A percentile compares a stretch with the other conserved stretches of the same genome.
phyloP scores from a whole-genome alignment of 1,140 invertebrate genomes.

The Laupala kohalensis region DNA sequence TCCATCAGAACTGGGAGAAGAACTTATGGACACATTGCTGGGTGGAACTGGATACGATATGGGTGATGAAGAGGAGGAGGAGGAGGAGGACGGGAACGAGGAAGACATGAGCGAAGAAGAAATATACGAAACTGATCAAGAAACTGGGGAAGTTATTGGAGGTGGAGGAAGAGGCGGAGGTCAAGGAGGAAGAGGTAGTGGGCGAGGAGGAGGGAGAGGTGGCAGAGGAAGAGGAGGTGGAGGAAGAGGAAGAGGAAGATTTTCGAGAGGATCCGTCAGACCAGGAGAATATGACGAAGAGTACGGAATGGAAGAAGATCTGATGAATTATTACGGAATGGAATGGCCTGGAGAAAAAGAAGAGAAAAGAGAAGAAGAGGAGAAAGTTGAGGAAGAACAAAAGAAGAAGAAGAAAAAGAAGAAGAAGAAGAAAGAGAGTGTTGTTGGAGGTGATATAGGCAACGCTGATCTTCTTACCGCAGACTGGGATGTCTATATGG shows the following conservation, averaged over 20 bases:
- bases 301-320: background rate
- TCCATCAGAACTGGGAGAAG: background rate
- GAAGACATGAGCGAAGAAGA: background rate
- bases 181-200: background rate
- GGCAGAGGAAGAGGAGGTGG: background rate
- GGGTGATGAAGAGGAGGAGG: background rate
- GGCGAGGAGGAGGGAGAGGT: background rate
- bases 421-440: constrained; percentile 17
- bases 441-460: background rate
- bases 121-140: background rate
- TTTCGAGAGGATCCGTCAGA: background rate
- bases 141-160: background rate
- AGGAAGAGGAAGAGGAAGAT: background rate
- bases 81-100: background rate
- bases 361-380: background rate
- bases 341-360: background rate
- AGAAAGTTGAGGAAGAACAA: background rate
- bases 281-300: background rate
- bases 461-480: constrained; percentile 5
- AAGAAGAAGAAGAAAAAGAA: constrained; percentile 3
- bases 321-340: background rate
- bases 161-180: background rate
- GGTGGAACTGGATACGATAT: no score
- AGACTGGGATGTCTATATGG: constrained; percentile 20
- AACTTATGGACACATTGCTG: background rate